Evolutionary conservation across 2,113 vertebrate species (phyloP).

Genomic region (Petaurus breviceps): DNA sequence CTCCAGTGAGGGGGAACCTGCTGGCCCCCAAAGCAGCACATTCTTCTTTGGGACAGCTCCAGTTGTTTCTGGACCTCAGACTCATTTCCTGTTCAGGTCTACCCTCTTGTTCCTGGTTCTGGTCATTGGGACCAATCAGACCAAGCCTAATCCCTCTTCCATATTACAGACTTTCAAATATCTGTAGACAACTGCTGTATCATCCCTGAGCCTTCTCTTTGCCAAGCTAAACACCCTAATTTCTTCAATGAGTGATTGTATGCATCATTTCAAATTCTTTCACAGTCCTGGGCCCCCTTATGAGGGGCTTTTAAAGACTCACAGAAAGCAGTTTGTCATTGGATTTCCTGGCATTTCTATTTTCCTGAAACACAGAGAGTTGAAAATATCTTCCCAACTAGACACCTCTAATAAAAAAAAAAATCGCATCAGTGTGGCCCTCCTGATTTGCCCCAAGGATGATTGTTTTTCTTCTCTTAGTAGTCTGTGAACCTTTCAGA

Average conservation of each 20-base stretch:
- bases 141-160: background rate
- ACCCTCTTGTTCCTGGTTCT: background rate
- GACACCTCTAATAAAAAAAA: background rate
- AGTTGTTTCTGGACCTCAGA: background rate
- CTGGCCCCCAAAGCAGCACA: background rate
- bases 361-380: background rate
- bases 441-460: conserved; percentile 7
- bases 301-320: background rate
- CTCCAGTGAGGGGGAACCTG: background rate
- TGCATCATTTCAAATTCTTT: background rate
- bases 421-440: background rate
- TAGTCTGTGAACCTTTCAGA: background rate
- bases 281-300: background rate
- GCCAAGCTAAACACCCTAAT: background rate
- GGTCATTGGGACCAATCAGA: background rate
- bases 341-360: background rate
- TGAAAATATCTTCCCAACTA: background rate
- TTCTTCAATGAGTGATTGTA: background rate
- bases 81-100: background rate
- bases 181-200: too few relatives aligned
- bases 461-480: background rate
- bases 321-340: background rate
- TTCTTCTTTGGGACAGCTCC: background rate
- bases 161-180: background rate
- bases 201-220: background rate